Conservation (phyloP, 2,888 invertebrate species). For the Gasteruption jaculator region DNA sequence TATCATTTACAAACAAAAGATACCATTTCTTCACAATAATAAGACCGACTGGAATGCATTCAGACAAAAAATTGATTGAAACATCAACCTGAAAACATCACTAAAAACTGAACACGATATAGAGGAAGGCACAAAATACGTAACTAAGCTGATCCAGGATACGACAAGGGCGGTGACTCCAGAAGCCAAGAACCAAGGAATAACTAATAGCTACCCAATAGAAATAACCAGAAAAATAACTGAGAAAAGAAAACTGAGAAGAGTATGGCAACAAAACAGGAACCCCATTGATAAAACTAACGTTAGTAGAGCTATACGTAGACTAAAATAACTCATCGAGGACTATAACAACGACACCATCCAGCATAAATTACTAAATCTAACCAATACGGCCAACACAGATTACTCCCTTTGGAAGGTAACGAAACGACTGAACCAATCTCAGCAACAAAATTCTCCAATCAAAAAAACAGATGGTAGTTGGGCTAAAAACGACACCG, state of each 20-base stretch:
- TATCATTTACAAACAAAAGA: conserved; percentile 10
- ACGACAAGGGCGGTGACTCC: conserved; percentile 9
- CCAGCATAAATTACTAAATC: conserved; percentile 11
- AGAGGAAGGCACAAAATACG: conserved; percentile 16
- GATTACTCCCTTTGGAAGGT: conserved; percentile 32
- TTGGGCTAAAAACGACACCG: conserved; percentile 23
- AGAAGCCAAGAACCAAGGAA: background rate
- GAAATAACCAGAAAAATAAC: conserved; percentile 1
- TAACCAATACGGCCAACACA: conserved; percentile 10
- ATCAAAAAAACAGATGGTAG: conserved; percentile 18
- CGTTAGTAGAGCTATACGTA: conserved; percentile 4
- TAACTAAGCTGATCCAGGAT: conserved; percentile 15
- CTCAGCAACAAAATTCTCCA: conserved; percentile 15
- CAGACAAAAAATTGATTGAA: conserved; percentile 11
- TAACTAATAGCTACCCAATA: background rate
- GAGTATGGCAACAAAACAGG: conserved; percentile 3
- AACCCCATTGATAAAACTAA: background rate
- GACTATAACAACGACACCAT: conserved; percentile 10
- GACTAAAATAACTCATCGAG: conserved; percentile 13
- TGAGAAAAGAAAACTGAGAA: conserved; percentile 1
- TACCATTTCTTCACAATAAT: conserved; percentile 15
- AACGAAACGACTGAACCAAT: conserved; percentile 22
- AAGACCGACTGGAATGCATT: conserved; percentile 19
- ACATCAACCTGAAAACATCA: conserved; percentile 15
- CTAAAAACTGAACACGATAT: conserved; percentile 22